A percentile compares a stretch with the other conserved stretches of the same genome.
Conservation (phyloP, 1,140 invertebrate genomes). For the Leptoteleia sp. region DNA sequence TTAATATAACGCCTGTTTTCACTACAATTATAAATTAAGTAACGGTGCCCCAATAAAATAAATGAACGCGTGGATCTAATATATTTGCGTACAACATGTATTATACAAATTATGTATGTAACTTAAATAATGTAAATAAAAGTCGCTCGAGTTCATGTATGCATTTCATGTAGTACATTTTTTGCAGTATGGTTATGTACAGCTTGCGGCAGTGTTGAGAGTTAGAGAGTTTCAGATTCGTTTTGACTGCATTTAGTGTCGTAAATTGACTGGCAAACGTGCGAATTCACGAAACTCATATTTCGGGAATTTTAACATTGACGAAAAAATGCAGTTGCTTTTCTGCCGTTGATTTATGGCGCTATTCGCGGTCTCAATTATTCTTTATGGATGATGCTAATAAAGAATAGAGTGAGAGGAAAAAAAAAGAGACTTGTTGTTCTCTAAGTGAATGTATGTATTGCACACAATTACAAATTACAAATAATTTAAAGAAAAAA, state of each 20-base stretch:
- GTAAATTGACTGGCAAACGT: slow-evolving; percentile 5
- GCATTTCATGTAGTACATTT: slow-evolving; percentile 59
- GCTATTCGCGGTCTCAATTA: slow-evolving; percentile 20
- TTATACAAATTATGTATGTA: slow-evolving; percentile 55
- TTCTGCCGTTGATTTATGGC: slow-evolving; percentile 26
- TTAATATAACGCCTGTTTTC: too few species aligned
- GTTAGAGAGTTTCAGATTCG: slow-evolving; percentile 37
- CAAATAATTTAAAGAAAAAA: slow-evolving; percentile 54
- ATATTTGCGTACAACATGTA: slow-evolving; percentile 60
- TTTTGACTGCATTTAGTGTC: slow-evolving; percentile 31
- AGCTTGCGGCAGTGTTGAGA: slow-evolving; percentile 59
- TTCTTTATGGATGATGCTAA: slow-evolving; percentile 43
- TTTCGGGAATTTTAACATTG: slow-evolving; percentile 5
- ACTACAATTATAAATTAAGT: slow-evolving; percentile 16
- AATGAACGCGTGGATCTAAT: slow-evolving; percentile 40
- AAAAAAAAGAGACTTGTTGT: slow-evolving; percentile 28
- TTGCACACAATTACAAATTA: slow-evolving; percentile 63
- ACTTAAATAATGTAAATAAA: slow-evolving; percentile 60
- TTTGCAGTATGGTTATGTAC: slow-evolving; percentile 62
- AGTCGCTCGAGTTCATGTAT: slow-evolving; percentile 56
- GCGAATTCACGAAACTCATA: slow-evolving; percentile 7
- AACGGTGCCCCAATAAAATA: slow-evolving; percentile 67
- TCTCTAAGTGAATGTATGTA: slow-evolving; percentile 61
- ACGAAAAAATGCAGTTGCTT: background rate
- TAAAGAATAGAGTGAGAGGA: slow-evolving; percentile 45